Evolutionary conservation across 2,888 invertebrate genomes (phyloP), one percentile per base, ranked within the genome.

Genomic region (Melanostoma mellinum): DNA sequence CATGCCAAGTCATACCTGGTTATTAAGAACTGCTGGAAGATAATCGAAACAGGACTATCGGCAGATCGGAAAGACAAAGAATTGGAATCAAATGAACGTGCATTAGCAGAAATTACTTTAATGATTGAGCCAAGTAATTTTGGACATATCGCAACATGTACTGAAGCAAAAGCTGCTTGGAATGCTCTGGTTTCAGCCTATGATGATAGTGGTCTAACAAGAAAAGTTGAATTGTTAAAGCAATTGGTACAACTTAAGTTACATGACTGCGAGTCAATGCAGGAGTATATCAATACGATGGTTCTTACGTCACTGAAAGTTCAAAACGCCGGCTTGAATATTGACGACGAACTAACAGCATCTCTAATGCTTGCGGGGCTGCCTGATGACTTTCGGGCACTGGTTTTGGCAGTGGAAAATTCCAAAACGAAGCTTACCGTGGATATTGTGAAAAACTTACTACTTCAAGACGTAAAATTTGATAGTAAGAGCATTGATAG

Each of bases 31-130:
- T 65, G 82, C 44, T 85, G 81, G 81, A 74, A 78, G 8, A 69
- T 78, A 55, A 74, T 85, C 35, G 67, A 80, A 56, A 32, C 33
- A 44, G 85, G 85, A 46, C 46, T 77, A 50, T 42, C 71, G 6
- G 69, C 10, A 10, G 30, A 30, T n/a, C 6, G 76, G 33, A 33
- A 42, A 8, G 76, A 81, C 2, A 77, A 60, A 58, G 75, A 85
- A 6, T n/a, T 8, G 50, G 69, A 85, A 6, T 53, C 4, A n/a
- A 61, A 85, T 50, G 76, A 80, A 6, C 68, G 76, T 33, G 86
- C 87, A 20, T 56, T 84, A 4, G 81, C 86, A 2, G 86, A 86
- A 71, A 86, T 87, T 3, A 86, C 86, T 20, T 56, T 87, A 1
- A 68, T 85, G 58, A 42, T 87, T 5, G 86, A 87, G 2, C 85